Evolutionary conservation across 2,888 invertebrate genomes (phyloP).

Genomic region (Netelia fuscicornis): DNA sequence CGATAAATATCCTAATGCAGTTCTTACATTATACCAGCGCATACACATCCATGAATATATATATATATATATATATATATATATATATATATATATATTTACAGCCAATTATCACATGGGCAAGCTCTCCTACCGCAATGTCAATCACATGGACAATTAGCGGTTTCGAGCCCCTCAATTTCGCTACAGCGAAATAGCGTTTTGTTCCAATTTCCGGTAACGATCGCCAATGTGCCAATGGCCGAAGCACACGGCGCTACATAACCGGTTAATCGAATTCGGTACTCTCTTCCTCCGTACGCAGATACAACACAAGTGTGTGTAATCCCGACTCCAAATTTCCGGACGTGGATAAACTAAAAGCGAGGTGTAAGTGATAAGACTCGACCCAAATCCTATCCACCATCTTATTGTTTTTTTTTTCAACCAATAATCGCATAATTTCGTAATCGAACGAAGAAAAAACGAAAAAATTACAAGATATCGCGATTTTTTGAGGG

Average conservation of each 20-base stretch:
- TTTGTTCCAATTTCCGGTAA: conserved; percentile 58
- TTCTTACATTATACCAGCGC: neutral
- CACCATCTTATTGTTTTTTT: neutral
- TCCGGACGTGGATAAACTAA: neutral
- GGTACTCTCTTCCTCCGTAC: neutral
- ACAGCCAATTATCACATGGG: no score
- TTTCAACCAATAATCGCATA: no score
- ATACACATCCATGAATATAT: neutral
- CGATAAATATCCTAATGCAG: neutral
- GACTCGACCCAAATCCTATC: neutral
- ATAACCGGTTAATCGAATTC: neutral
- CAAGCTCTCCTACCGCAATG: conserved; percentile 18
- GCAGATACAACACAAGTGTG: neutral
- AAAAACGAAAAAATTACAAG: no score
- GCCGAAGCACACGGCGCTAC: neutral
- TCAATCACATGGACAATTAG: conserved; percentile 51
- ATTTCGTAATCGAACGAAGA: no score
- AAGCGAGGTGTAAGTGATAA: neutral
- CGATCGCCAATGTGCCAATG: conserved; percentile 10
- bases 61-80: neutral
- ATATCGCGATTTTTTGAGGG: no score
- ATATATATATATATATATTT: neutral
- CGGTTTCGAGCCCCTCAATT: conserved; percentile 39
- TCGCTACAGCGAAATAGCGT: conserved; percentile 26
- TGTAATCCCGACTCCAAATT: neutral